Evolutionary conservation across 2,888 invertebrate species (phyloP), one percentile per base, ranked within the genome.

Genomic region (Phymatocera aterrima): DNA sequence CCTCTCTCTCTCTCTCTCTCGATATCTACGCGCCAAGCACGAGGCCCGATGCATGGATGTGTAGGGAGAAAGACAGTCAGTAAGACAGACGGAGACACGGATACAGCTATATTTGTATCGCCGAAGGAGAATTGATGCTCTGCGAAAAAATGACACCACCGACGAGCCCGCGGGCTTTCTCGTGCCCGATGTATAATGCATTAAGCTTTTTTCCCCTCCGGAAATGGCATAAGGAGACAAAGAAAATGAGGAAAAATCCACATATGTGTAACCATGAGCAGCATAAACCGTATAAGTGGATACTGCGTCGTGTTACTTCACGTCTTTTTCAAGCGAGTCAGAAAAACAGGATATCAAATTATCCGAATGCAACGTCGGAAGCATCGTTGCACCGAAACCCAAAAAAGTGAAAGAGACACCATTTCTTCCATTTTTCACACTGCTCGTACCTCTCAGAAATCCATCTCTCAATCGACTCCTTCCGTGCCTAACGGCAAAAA

Each of bases 11-110:
- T 83, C 81, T 78, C 82, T 77, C 84, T 82, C 78, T 84, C 83
- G 80, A 82, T 87, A 88, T 88, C 88, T 88, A 87, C 87, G 87
- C 80, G 40, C 54, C 28, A 74, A 57, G 57, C 12, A 21, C 54
- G 21, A 10, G 21, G 18, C 18, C 54, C 10, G 24, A 1, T 15
- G 21, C 28, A 4, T 28, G 54, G 2, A 21, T 10, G 3, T 57
- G 54, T 24, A 10, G n/a, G 8, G 8, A 60, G 28, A 21, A 60
- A 5, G 24, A 60, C 15, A 12, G 24, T 28, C 21, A 21, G 28
- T 24, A 24, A 12, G 28, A n/a, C n/a, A n/a, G n/a, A n/a, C n/a
- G n/a, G n/a, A n/a, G n/a, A n/a, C n/a, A n/a, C n/a, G n/a, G n/a
- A n/a, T n/a, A n/a, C n/a, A n/a, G n/a, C n/a, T 57, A n/a, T 60